Percentiles rank a stretch among this genome's conserved stretches.
Conservation (phyloP, 2,113 vertebrate genomes). For the Canis aureus region DNA sequence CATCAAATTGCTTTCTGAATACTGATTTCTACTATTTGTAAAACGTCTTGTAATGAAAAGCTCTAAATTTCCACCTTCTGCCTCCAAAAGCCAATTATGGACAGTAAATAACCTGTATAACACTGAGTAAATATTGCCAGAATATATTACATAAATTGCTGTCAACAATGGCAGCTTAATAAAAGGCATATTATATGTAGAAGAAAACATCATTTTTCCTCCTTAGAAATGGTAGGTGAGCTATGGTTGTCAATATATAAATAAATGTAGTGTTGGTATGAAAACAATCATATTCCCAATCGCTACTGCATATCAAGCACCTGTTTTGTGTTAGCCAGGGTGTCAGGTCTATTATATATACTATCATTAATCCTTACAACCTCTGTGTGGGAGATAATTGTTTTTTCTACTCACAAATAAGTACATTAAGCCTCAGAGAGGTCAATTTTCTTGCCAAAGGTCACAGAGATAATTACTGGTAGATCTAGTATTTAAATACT, state of each 20-base stretch:
- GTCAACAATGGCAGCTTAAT: slow-evolving; percentile 9
- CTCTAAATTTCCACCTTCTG: neutral
- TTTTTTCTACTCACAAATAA: neutral
- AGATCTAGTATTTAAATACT: neutral
- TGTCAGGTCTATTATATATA: neutral
- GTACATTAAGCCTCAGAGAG: neutral
- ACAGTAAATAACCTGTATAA: slow-evolving; percentile 54
- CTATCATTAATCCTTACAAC: neutral
- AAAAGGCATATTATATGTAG: slow-evolving; percentile 1
- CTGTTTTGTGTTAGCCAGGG: neutral
- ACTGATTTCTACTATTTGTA: slow-evolving; percentile 35
- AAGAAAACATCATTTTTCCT: neutral
- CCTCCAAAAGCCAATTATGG: neutral
- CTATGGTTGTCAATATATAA: neutral
- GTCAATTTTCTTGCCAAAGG: slow-evolving; percentile 26
- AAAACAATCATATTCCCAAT: neutral
- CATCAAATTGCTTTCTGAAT: slow-evolving; percentile 37
- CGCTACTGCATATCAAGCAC: neutral
- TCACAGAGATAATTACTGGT: neutral
- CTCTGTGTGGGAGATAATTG: neutral
- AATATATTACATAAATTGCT: slow-evolving; percentile 20
- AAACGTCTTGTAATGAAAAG: neutral
- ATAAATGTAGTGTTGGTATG: neutral
- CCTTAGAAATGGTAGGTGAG: neutral
- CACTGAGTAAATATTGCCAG: slow-evolving; percentile 27